phyloP scores from a whole-genome alignment of 2,113 vertebrate genomes.

The Ciconia maguari region DNA sequence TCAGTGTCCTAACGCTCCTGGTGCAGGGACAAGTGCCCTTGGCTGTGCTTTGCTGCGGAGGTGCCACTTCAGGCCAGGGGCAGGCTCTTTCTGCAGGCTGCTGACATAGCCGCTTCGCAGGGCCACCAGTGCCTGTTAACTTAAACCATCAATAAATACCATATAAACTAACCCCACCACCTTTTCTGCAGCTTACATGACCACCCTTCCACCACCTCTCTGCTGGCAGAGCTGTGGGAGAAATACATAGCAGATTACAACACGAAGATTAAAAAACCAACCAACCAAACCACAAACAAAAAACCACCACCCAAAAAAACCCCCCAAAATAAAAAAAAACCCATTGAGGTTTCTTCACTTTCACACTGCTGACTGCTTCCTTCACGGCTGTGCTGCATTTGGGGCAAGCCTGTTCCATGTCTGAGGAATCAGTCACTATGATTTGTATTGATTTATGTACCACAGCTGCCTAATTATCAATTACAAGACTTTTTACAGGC shows the following conservation, averaged over 20 bases:
- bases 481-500: background rate
- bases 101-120: rapidly evolving
- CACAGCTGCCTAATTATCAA: background rate
- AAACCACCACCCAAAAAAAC: background rate
- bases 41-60: background rate
- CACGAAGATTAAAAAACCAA: background rate
- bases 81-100: background rate
- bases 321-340: background rate
- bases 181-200: background rate
- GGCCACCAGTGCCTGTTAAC: background rate
- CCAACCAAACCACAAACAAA: background rate
- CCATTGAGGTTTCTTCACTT: background rate
- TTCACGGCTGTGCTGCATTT: background rate
- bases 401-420: background rate
- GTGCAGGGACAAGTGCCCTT: rapidly evolving
- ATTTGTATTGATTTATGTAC: background rate
- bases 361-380: background rate
- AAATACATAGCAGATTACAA: background rate
- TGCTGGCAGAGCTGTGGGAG: background rate
- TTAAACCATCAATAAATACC: background rate
- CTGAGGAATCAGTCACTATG: background rate
- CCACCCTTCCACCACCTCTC: background rate
- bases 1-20: background rate
- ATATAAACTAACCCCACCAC: background rate
- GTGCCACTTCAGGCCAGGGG: background rate